These are phyloP conservation scores for Drosophila setifemur DNA, from an alignment of 1,140 invertebrate species.

Conservation along the genomic window DNA sequence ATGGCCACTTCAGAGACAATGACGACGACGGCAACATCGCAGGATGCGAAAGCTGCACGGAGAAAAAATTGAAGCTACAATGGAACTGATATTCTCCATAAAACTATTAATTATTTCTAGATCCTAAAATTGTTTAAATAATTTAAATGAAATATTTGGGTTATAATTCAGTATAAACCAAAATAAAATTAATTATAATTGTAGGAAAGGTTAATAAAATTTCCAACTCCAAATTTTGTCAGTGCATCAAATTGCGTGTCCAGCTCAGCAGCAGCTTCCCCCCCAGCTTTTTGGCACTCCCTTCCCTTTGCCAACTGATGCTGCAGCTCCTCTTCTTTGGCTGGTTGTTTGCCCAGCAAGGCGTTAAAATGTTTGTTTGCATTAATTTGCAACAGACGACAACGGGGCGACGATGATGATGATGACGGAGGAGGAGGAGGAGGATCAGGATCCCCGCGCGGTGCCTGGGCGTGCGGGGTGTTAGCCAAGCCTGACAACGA, in stretches of 20 bases:
- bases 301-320: slow-evolving; percentile 1
- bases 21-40: slow-evolving; percentile 24
- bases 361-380: slow-evolving; percentile 80
- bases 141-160: no score
- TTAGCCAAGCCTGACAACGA: slow-evolving; percentile 35
- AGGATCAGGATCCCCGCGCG: slow-evolving; percentile 20
- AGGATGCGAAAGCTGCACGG: not conserved
- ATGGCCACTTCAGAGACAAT: slow-evolving; percentile 78
- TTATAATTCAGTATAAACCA: no score
- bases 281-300: not conserved
- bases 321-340: slow-evolving; percentile 20
- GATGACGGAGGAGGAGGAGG: slow-evolving; percentile 1
- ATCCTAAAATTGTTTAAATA: no score
- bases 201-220: no score
- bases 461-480: not conserved
- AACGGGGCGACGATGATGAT: slow-evolving; percentile 31
- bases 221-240: no score
- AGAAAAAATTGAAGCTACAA: not conserved
- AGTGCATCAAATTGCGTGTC: slow-evolving; percentile 63
- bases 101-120: no score
- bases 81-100: not conserved
- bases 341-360: slow-evolving; percentile 69
- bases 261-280: slow-evolving; percentile 12
- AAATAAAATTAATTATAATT: no score
- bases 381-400: slow-evolving; percentile 74